Evolutionary conservation across 37 sponge, comb jelly and placozoan genomes (phyloP).

Genomic region (Axinella damicornis): DNA sequence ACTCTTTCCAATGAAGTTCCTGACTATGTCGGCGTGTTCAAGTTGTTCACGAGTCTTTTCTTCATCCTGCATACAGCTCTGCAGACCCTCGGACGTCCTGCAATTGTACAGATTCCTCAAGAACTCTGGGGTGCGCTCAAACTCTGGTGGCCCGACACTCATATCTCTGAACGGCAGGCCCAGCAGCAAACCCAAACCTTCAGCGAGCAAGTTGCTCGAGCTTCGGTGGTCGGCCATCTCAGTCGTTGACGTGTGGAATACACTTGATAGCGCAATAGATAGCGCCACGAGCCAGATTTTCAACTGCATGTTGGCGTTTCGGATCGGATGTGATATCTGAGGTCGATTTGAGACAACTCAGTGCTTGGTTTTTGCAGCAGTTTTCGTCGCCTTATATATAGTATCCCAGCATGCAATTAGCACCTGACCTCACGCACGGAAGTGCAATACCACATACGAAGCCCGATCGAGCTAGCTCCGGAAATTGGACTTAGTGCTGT

Average conservation of each 20-base stretch:
- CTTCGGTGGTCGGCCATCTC: too few species aligned
- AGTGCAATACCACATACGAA: too few species aligned
- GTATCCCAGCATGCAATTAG: too few species aligned
- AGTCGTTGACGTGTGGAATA: not conserved
- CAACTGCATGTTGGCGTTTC: not conserved
- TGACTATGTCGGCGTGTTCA: slow-evolving; percentile 8
- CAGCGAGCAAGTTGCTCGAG: not conserved
- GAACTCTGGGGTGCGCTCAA: slow-evolving; percentile 19
- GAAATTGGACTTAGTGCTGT: too few species aligned
- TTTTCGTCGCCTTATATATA: too few species aligned
- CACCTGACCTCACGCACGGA: too few species aligned
- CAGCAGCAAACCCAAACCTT: slow-evolving; percentile 12
- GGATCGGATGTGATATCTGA: too few species aligned
- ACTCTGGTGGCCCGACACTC: not conserved
- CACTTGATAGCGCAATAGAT: not conserved
- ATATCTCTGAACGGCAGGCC: slow-evolving; percentile 20
- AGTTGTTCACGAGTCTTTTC: not conserved
- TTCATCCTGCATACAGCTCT: not conserved
- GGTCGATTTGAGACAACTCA: too few species aligned
- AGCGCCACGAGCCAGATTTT: not conserved
- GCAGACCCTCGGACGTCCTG: slow-evolving; percentile 11
- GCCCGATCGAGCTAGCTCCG: too few species aligned
- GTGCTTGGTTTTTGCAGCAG: too few species aligned
- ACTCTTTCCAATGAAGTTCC: slow-evolving; percentile 18
- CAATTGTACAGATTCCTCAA: slow-evolving; percentile 53